Conservation (phyloP, 1,140 invertebrate genomes). For the Idris sp. region DNA sequence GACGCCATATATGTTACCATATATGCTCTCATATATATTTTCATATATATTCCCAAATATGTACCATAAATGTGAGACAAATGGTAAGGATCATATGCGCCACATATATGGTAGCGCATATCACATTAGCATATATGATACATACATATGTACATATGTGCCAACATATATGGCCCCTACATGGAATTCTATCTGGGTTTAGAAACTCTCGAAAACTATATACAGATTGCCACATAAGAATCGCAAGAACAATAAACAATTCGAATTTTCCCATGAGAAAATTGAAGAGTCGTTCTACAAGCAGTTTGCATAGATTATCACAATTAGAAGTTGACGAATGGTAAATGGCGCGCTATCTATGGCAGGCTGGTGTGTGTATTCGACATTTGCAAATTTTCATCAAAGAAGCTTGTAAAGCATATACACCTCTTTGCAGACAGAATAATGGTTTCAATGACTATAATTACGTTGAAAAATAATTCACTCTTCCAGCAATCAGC, state of each 20-base stretch:
- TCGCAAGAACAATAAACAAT: conserved; percentile 11
- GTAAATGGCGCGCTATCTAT: background rate
- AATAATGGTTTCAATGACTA: conserved; percentile 42
- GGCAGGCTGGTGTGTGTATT: background rate
- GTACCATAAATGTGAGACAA: too few relatives aligned
- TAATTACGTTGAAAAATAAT: conserved; percentile 43
- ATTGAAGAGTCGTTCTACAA: conserved; percentile 1
- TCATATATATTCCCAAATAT: too few relatives aligned
- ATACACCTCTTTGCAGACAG: conserved; percentile 17
- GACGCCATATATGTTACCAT: too few relatives aligned
- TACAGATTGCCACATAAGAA: too few relatives aligned
- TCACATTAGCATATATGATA: too few relatives aligned
- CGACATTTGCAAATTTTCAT: conserved; percentile 20
- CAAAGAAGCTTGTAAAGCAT: conserved; percentile 7
- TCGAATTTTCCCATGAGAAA: conserved; percentile 21
- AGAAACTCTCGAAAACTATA: too few relatives aligned
- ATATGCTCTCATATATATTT: too few relatives aligned
- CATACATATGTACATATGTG: too few relatives aligned
- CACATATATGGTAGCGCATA: too few relatives aligned
- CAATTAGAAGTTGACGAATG: conserved; percentile 28
- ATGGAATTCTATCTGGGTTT: too few relatives aligned
- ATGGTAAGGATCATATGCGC: too few relatives aligned
- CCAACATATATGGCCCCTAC: too few relatives aligned
- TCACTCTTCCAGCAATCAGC: conserved; percentile 24
- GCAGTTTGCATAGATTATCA: conserved; percentile 32